Evolutionary conservation across 2,113 vertebrate species (phyloP), one percentile per base, ranked within the genome.

Genomic region (Meleagris gallopavo): DNA sequence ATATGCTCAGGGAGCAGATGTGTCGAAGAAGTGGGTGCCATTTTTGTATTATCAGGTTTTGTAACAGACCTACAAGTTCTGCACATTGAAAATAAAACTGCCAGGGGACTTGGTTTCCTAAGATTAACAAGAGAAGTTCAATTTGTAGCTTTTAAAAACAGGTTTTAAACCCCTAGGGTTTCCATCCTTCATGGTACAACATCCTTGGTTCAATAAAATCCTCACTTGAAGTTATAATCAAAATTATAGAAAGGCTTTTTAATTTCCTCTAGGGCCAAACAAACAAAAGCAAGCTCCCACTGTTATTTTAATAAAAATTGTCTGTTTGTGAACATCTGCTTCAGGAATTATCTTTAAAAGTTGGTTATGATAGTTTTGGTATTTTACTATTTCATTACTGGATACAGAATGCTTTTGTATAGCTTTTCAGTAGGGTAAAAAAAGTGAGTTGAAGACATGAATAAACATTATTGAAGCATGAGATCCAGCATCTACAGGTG

Each of bases 191-290:
- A 95, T 54, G 72, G 75, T 94, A 88, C 65, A 58, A 88, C 58
- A 93, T 94, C 50, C 72, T 84, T 89, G 34, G 83, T 90, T 90
- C n/a, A 89, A 95, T 90, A 96, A 94, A 96, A 96, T 60, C 72
- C 76, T 62, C 83, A 94, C 78, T 90, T 93, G 65, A 90, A 96
- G 95, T 94, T 95, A 94, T 41, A 89, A 94, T 96, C 91, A 94
- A 88, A 95, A 95, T 95, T 91, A 95, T 70, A 94, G 85, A 94
- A 95, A 89, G 57, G 34, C 41, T 90, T 95, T 93, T 97, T 86
- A 78, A 94, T 95, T 96, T 96, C 92, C 94, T 97, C 20, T 24
- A 96, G 94, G 96, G 91, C 86, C 89, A 96, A 97, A 94, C 92
- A 96, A 96, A 92, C 65, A 90, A 94, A 90, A 64, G 29, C 38